Conservation (phyloP, 1,140 invertebrate species). For the Magallana gigas region DNA sequence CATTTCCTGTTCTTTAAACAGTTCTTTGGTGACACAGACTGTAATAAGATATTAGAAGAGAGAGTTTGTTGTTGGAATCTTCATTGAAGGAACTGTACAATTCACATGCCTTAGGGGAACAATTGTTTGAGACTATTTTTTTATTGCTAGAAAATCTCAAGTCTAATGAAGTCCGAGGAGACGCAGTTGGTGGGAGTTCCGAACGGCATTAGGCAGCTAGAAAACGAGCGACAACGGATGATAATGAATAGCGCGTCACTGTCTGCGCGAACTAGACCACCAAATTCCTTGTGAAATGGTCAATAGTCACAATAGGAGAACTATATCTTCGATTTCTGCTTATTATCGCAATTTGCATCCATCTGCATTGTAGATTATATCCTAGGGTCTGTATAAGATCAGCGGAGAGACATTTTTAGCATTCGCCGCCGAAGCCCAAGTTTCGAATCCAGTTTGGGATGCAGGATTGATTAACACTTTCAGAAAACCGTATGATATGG, state of each 20-base stretch:
- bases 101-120: background rate
- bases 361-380: conserved; percentile 28
- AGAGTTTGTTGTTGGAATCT: background rate
- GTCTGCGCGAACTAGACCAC: background rate
- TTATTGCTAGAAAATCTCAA: background rate
- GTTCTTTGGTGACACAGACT: background rate
- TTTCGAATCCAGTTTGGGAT: background rate
- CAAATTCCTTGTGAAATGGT: conserved; percentile 27
- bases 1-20: background rate
- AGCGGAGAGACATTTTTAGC: background rate
- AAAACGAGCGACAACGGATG: background rate
- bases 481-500: conserved; percentile 11
- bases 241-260: background rate
- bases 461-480: conserved; percentile 28
- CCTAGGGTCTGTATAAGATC: background rate
- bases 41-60: conserved; percentile 13
- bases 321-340: conserved; percentile 22
- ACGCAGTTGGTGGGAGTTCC: conserved; percentile 32
- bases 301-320: conserved; percentile 20
- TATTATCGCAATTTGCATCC: conserved; percentile 25
- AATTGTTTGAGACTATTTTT: conserved; percentile 3
- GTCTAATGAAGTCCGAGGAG: conserved; percentile 24
- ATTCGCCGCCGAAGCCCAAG: background rate
- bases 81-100: background rate
- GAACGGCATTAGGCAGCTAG: background rate